A percentile compares a stretch with the other conserved stretches of the same genome.
These are phyloP conservation scores for Lamproptera curius DNA, from an alignment of 2,888 invertebrate species.

Conservation along the genomic window DNA sequence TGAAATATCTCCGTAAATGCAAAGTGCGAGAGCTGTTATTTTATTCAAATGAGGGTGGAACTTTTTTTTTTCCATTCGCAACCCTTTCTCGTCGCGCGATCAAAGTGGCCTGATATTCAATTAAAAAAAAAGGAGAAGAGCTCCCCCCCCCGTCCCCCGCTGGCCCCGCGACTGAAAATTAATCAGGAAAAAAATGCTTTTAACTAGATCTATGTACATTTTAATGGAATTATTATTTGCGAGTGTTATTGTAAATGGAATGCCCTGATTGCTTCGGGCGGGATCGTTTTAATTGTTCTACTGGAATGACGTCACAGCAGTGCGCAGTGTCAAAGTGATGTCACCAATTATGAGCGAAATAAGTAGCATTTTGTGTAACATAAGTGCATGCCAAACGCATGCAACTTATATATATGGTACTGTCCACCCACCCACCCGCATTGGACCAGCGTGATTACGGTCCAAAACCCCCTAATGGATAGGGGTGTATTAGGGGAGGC, in stretches of 20 bases:
- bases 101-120: constrained; percentile 79
- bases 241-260: constrained; percentile 67
- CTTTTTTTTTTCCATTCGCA: constrained; percentile 70
- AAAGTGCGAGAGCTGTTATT: constrained; percentile 78
- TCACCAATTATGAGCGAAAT: too few relatives aligned
- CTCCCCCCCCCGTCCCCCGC: too few relatives aligned
- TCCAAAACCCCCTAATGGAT: too few relatives aligned
- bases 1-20: constrained; percentile 79
- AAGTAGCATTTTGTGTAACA: too few relatives aligned
- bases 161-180: constrained; percentile 69
- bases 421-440: too few relatives aligned
- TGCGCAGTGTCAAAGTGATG: too few relatives aligned
- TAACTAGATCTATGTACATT: constrained; percentile 79
- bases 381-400: too few relatives aligned
- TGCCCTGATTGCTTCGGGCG: constrained; percentile 49
- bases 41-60: constrained; percentile 77
- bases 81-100: constrained; percentile 72
- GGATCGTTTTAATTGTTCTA: background rate
- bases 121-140: constrained; percentile 73
- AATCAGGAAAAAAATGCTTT: constrained; percentile 78
- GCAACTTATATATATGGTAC: too few relatives aligned
- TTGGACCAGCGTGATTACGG: too few relatives aligned
- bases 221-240: constrained; percentile 79
- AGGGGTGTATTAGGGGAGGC: too few relatives aligned
- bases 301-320: background rate